phyloP scores from a whole-genome alignment of 2,797 vertebrate genomes.

The Alouatta caraya region DNA sequence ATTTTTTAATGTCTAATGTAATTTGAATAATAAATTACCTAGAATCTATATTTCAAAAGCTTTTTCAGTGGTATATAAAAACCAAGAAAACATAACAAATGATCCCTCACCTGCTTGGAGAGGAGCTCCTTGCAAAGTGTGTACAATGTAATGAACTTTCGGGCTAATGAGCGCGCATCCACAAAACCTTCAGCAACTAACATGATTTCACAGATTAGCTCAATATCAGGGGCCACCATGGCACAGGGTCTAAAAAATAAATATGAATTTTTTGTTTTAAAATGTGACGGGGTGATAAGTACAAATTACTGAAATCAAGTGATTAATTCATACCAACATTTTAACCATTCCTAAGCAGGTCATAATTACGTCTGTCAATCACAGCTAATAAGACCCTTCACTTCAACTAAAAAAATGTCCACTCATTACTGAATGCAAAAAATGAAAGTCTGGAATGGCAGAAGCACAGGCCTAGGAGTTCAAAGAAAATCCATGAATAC shows the following conservation, averaged over 20 bases:
- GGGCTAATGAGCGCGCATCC: slow-evolving; percentile 84
- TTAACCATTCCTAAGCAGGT: slow-evolving; percentile 55
- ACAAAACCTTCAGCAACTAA: slow-evolving; percentile 91
- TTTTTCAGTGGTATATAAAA: neutral
- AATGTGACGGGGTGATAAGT: slow-evolving; percentile 28
- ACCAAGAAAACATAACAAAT: neutral
- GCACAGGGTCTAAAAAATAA: slow-evolving; percentile 86
- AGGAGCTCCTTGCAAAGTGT: slow-evolving; percentile 89
- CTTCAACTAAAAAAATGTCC: slow-evolving; percentile 65
- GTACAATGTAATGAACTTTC: slow-evolving; percentile 89
- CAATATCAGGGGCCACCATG: slow-evolving; percentile 89
- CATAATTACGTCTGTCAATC: slow-evolving; percentile 78
- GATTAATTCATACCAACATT: slow-evolving; percentile 69
- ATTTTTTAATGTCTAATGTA: neutral
- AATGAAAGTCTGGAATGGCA: neutral
- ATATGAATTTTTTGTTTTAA: slow-evolving; percentile 51
- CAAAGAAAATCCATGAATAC: neutral
- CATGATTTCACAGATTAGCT: slow-evolving; percentile 93
- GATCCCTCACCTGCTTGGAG: slow-evolving; percentile 87
- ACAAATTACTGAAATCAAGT: slow-evolving; percentile 58
- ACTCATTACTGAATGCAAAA: neutral
- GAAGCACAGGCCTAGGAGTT: neutral
- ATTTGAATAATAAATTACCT: neutral
- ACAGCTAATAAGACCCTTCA: slow-evolving; percentile 62
- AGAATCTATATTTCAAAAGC: neutral